Base-by-base conservation (phyloP, 2,888 invertebrate species). In the Ephialtes manifestator region DNA sequence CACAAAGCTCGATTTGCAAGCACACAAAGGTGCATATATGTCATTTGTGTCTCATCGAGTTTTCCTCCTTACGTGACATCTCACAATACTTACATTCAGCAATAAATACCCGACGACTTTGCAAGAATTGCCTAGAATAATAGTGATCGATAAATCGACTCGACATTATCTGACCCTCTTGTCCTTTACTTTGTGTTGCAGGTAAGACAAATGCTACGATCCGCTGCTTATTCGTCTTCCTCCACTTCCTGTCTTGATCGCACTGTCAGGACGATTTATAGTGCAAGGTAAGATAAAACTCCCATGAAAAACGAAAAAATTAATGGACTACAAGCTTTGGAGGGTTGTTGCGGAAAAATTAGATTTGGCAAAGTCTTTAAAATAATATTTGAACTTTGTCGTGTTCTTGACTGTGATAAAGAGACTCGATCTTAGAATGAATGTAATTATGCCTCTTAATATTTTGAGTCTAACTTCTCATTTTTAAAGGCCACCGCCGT, bases 161-260 rank as follows among this genome's bases (percentile, higher is more conserved):
- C 5, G 48, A 48, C 63, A 7, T 51, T 48, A 48, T 39, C 76
- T 65, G 39, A 58, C 39, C 31, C 11, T n/a, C 20, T 13, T 80
- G 79, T 80, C 77, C 80, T 78, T 55, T 72, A 8, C 55, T 81
- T 74, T 85, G 39, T 87, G 83, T 85, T 87, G 13, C 87, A 87
- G 87, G 87, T 87, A 87, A 84, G 87, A 58, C 46, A 58, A 77
- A 79, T 46, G 63, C 11, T 28, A 20, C 60, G 1, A 24, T 7
- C 51, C 11, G 13, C 15, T 43, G 55, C 11, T 35, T 60, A 43
- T 28, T 43, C 68, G 68, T 67, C 48, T 81, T 65, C 65, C 11
- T 58, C 58, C 13, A 58, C 58, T 58, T 58, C 58, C 58, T 5
- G 58, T 58, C 83, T 72, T 70, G 79, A 84, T 83, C 72, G 68